Percentiles rank a stretch among this genome's conserved stretches.
phyloP scores from a whole-genome alignment of 2,888 invertebrate species.

The Ochropleura plecta region DNA sequence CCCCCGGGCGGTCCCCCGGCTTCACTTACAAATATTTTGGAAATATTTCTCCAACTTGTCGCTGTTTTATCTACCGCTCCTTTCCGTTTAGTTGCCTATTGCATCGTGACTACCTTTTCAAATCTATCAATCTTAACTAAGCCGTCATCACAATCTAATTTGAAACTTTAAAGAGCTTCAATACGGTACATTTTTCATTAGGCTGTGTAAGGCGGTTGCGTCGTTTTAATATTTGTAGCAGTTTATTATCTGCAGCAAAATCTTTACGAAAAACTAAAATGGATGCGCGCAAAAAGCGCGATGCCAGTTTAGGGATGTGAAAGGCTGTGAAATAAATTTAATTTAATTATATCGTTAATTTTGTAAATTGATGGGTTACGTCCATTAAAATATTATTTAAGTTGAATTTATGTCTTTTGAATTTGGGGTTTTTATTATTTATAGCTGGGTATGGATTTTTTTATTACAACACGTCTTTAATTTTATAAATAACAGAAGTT shows the following conservation, averaged over 20 bases:
- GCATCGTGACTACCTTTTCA: conserved; percentile 69
- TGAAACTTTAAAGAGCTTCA: accelerated
- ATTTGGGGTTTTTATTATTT: conserved; percentile 11
- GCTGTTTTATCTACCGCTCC: conserved; percentile 89
- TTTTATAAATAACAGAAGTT: neutral
- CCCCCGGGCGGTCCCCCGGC: conserved; percentile 79
- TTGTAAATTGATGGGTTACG: conserved; percentile 60
- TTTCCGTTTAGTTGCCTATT: conserved; percentile 88
- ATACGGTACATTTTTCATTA: conserved; percentile 52
- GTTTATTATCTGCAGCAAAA: conserved; percentile 87
- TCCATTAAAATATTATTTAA: conserved; percentile 41
- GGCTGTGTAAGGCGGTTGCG: conserved; percentile 23
- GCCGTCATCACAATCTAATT: conserved; percentile 16
- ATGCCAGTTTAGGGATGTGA: conserved; percentile 73
- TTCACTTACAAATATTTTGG: conserved; percentile 89
- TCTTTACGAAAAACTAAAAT: conserved; percentile 88
- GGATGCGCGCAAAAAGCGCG: conserved; percentile 85
- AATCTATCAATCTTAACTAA: conserved; percentile 31
- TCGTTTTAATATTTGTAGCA: conserved; percentile 49
- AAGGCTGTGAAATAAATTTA: conserved; percentile 80
- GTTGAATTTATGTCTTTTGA: conserved; percentile 37
- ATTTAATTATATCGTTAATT: conserved; percentile 72
- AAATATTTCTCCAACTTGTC: conserved; percentile 90
- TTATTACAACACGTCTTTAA: neutral
- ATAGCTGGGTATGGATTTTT: neutral